Base-by-base conservation (phyloP, 23 tunicate genomes). In the Botrylloides violaceus region DNA sequence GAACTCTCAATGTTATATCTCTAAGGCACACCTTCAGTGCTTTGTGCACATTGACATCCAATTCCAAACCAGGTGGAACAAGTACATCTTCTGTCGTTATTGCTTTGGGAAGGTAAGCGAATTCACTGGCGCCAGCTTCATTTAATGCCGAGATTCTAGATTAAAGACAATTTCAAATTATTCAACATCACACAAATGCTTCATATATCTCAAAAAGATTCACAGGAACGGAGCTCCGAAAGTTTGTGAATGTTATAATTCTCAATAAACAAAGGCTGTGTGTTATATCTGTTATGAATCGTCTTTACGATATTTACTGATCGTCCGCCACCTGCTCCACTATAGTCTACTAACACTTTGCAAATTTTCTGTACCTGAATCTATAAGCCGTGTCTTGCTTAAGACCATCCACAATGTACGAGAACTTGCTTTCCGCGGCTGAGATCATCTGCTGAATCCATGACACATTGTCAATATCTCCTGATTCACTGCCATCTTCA, bases 111-210 rank as follows among this genome's bases (percentile, higher is more conserved):
- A 92, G 36, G 34, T 32, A 4, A 5, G 83, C 84, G 65, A 70
- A 82, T 60, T 94, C 95, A 58, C 99, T 84, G 36, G 76, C 49
- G 3, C 99, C 99, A 58, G 92, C 99, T 31, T 94, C 80, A 75
- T 94, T 94, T 3, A 82, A 79, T 7, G 90, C 99, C 36, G 96
- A 85, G 29, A 92, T 80, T 39, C 98, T 82, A 75, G 2, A 49
- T 21, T 23, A 4, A 27, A 20, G 26, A 47, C 18, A 47, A 18
- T 18, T 12, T 47, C 18, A 31, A 28, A n/a, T n/a, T n/a, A n/a
- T n/a, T n/a, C n/a, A n/a, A n/a, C n/a, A n/a, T n/a, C n/a, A n/a
- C n/a, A n/a, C 55, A 47, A 47, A 18, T 47, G 18, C 55, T 47
- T 47, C 55, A 47, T 47, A 12, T 12, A 12, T 47, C 12, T 12